Evolutionary conservation across 1,140 invertebrate species (phyloP), one percentile per base, ranked within the genome.

Genomic region (Cephus cinctus): DNA sequence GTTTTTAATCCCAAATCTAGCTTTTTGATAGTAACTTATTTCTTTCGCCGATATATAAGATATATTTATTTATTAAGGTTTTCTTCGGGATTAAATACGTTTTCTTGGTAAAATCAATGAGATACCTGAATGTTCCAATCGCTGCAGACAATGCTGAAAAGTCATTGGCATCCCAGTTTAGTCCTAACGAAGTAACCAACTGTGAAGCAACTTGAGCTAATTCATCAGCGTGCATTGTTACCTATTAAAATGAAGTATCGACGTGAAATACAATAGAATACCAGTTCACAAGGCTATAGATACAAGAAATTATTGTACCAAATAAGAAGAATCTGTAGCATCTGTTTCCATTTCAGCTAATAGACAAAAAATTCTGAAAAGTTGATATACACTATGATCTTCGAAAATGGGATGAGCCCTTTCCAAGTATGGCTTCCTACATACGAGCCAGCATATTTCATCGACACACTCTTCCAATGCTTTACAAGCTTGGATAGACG

Each of bases 281-380:
- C 15, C 15, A 16, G 1, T 42, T 42, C 16, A 23, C 21, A 25
- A 25, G 2, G 11, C 11, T n/a, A 42, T 22, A n/a, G 21, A 11
- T 19, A 1, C 5, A 42, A 0, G n/a, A 19, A 15, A 27, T 9
- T 38, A 41, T 2, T 5, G 4, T 38, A 47, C 61, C 52, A 56
- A 34, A 38, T 65, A 57, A 39, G 49, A 58, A 19, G 47, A 36
- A 46, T 62, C 62, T 15, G 54, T 52, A n/a, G 57, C 32, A 43
- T 83, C 78, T 4, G 77, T 71, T 14, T 83, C 76, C 35, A 87
- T 73, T 62, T 91, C 88, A 1, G 81, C 86, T 1, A 91, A 71
- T 3, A 89, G 76, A 59, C 88, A 91, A 69, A 89, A 91, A 50
- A 91, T 84, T 54, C 87, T 77, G 69, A 89, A 91, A 36, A 92